Percentiles rank a stretch among this genome's conserved stretches.
These are phyloP conservation scores for Pangasius djambal DNA, from an alignment of 2,797 vertebrate genomes.

Conservation along the genomic window DNA sequence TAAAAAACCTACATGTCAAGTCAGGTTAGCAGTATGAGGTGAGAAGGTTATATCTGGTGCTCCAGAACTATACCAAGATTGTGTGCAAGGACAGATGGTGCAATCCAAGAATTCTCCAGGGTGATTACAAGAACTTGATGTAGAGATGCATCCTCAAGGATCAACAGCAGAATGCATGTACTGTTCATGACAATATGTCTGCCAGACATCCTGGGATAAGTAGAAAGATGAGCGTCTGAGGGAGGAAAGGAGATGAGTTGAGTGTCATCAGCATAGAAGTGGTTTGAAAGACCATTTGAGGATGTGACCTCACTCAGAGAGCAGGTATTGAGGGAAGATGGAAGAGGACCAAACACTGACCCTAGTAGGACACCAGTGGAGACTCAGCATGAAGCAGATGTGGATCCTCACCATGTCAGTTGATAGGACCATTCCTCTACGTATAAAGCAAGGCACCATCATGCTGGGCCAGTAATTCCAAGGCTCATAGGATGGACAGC, in stretches of 20 bases:
- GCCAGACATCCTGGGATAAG: neutral
- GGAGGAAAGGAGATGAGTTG: neutral
- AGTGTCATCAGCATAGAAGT: neutral
- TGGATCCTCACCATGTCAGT: neutral
- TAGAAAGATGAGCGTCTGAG: too few species aligned
- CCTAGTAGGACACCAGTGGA: neutral
- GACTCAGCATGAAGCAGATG: neutral
- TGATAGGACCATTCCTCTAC: neutral
- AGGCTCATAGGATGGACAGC: neutral
- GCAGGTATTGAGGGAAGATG: neutral
- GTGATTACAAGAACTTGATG: neutral
- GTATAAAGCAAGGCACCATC: neutral
- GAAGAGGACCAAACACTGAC: neutral
- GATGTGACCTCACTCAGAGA: neutral
- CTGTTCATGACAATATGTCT: neutral
- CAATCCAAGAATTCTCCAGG: neutral
- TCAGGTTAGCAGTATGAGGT: neutral
- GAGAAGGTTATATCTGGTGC: neutral
- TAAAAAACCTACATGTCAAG: neutral
- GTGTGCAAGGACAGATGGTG: neutral
- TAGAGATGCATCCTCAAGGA: neutral
- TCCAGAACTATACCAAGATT: neutral
- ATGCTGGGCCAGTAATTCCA: neutral
- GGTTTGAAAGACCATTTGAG: neutral
- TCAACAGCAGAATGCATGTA: neutral